Conservation (phyloP, 2,797 vertebrate species). For the Characodon lateralis region DNA sequence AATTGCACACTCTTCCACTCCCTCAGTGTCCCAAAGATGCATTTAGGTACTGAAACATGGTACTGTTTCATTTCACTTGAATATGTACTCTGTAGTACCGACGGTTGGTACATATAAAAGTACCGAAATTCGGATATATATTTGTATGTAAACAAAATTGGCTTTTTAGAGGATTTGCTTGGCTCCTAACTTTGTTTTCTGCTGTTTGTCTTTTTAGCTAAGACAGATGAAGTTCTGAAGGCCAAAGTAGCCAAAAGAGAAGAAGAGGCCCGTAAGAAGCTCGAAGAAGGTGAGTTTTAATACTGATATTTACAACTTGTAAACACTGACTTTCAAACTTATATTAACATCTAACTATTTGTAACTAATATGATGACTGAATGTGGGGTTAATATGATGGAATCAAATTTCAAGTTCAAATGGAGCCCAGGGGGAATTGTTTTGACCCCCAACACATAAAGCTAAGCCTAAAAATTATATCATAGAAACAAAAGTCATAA, state of each 20-base stretch:
- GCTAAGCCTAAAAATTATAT: neutral
- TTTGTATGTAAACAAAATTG: neutral
- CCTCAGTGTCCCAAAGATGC: too few species aligned
- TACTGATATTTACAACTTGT: slow-evolving; percentile 1
- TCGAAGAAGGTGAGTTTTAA: slow-evolving; percentile 86
- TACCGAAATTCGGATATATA: too few species aligned
- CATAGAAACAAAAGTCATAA: neutral
- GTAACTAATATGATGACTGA: neutral
- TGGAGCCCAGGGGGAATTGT: neutral
- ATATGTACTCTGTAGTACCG: too few species aligned
- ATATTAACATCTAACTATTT: neutral
- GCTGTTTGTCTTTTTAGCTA: slow-evolving; percentile 79
- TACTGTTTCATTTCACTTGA: too few species aligned
- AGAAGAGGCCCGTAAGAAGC: slow-evolving; percentile 88
- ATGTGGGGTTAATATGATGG: neutral
- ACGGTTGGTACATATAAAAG: too few species aligned
- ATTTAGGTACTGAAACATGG: too few species aligned
- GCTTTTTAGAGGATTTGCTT: slow-evolving; percentile 3
- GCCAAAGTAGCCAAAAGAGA: slow-evolving; percentile 90
- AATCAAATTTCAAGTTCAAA: neutral
- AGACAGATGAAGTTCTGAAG: slow-evolving; percentile 92
- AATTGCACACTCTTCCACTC: too few species aligned
- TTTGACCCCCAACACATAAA: neutral
- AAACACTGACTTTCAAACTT: neutral
- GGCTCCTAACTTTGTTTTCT: slow-evolving; percentile 16